A percentile compares a stretch with the other conserved stretches of the same genome.
These are phyloP conservation scores for Rutilus rutilus DNA, from an alignment of 2,113 vertebrate species.

Conservation along the genomic window DNA sequence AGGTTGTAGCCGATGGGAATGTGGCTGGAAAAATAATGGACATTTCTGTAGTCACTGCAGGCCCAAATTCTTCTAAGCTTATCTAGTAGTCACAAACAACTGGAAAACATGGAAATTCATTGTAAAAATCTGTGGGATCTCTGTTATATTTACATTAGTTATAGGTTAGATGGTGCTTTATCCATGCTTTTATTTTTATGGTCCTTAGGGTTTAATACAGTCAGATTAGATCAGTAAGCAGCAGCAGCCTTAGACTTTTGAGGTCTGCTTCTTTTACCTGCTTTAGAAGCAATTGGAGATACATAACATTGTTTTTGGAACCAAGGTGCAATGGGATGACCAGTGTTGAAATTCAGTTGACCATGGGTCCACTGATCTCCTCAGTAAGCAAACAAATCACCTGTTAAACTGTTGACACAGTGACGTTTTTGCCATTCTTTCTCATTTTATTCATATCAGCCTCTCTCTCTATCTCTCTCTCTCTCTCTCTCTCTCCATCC, in stretches of 20 bases:
- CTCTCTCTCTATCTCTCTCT: not conserved
- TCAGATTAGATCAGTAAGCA: not conserved
- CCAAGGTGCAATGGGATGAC: not conserved
- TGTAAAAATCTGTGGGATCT: not conserved
- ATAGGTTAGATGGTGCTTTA: not conserved
- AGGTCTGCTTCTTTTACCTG: not conserved
- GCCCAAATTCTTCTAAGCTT: not conserved
- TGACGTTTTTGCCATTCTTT: not conserved
- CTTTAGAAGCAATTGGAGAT: not conserved
- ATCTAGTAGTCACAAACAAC: not conserved
- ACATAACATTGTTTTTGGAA: not conserved
- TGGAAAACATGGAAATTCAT: not conserved
- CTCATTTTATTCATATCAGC: not conserved
- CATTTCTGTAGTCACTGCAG: not conserved
- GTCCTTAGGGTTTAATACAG: not conserved
- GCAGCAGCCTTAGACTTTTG: not conserved
- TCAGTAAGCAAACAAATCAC: slow-evolving; percentile 31
- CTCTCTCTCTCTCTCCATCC: not conserved
- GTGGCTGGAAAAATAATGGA: not conserved
- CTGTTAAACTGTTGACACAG: slow-evolving; percentile 23
- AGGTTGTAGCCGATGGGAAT: not conserved
- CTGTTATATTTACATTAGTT: not conserved
- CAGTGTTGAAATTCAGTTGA: slow-evolving; percentile 34
- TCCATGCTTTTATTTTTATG: not conserved
- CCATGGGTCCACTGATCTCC: slow-evolving; percentile 17